A percentile compares a stretch with the other conserved stretches of the same genome.
Evolutionary conservation across 2,888 invertebrate genomes (phyloP).

Genomic region (Thymelicus sylvestris): DNA sequence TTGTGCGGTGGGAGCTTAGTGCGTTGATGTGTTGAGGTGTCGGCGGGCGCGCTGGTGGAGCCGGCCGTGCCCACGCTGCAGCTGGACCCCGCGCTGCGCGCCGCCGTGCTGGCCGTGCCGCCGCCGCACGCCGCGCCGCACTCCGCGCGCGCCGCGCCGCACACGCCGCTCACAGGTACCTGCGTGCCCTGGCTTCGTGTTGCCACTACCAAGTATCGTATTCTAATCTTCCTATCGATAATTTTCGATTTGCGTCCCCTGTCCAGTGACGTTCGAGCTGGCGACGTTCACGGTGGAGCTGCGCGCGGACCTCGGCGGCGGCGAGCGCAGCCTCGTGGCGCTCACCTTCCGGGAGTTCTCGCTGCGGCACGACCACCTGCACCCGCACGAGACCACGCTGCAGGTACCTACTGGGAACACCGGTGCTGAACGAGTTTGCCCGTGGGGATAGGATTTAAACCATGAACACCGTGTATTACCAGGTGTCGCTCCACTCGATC

Average conservation of each 20-base stretch:
- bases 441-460: background rate
- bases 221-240: too few relatives aligned
- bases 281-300: slow-evolving; percentile 91
- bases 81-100: slow-evolving; percentile 87
- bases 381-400: slow-evolving; percentile 88
- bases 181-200: background rate
- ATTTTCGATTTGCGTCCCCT: too few relatives aligned
- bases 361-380: slow-evolving; percentile 88
- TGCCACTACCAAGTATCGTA: too few relatives aligned
- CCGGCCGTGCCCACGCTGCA: slow-evolving; percentile 77
- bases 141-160: slow-evolving; percentile 43
- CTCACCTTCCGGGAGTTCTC: slow-evolving; percentile 93
- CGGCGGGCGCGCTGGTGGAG: slow-evolving; percentile 52
- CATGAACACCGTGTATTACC: background rate
- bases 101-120: slow-evolving; percentile 76
- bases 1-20: too few relatives aligned
- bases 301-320: slow-evolving; percentile 87
- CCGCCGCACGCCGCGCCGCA: slow-evolving; percentile 52
- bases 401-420: slow-evolving; percentile 70
- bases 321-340: slow-evolving; percentile 92
- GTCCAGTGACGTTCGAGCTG: slow-evolving; percentile 88
- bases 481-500: slow-evolving; percentile 92
- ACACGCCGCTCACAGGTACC: slow-evolving; percentile 49
- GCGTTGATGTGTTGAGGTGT: too few relatives aligned
- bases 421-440: background rate